phyloP scores from a whole-genome alignment of 2,113 vertebrate genomes.

The Polypterus bichir region DNA sequence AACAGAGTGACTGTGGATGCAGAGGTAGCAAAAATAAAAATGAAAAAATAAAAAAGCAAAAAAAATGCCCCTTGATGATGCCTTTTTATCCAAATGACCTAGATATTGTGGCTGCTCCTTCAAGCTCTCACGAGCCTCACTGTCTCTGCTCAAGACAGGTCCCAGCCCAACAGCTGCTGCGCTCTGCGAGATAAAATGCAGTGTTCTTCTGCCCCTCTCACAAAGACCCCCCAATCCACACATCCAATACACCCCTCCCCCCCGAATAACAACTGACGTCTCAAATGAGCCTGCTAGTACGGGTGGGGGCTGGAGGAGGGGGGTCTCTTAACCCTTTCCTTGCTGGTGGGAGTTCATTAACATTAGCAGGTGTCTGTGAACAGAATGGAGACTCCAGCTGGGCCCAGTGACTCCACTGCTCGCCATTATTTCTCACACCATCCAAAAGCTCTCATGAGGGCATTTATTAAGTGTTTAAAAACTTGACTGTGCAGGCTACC shows the following conservation, averaged over 20 bases:
- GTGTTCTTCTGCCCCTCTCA: conserved; percentile 33
- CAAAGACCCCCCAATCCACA: conserved; percentile 32
- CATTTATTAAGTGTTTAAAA: no score
- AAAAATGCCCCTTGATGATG: conserved; percentile 20
- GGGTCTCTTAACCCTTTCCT: conserved; percentile 5
- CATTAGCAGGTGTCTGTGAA: conserved; percentile 10
- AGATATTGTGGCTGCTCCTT: conserved; percentile 31
- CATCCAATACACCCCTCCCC: conserved; percentile 41
- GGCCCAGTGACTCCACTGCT: background rate
- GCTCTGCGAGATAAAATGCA: conserved; percentile 52
- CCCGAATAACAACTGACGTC: conserved; percentile 44
- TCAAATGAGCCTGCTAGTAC: conserved; percentile 41
- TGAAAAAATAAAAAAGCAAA: background rate
- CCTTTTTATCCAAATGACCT: conserved; percentile 48
- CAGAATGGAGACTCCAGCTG: background rate
- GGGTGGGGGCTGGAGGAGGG: conserved; percentile 20
- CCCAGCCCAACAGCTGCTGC: conserved; percentile 40
- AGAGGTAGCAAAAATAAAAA: background rate
- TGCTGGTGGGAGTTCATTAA: background rate
- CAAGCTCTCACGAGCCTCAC: conserved; percentile 12
- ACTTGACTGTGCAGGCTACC: no score
- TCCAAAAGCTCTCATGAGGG: no score
- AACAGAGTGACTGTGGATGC: background rate
- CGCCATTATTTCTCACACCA: no score
- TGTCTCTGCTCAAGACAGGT: conserved; percentile 45